Evolutionary conservation across 2,888 invertebrate species (phyloP).

Genomic region (Lithophane leautieri): DNA sequence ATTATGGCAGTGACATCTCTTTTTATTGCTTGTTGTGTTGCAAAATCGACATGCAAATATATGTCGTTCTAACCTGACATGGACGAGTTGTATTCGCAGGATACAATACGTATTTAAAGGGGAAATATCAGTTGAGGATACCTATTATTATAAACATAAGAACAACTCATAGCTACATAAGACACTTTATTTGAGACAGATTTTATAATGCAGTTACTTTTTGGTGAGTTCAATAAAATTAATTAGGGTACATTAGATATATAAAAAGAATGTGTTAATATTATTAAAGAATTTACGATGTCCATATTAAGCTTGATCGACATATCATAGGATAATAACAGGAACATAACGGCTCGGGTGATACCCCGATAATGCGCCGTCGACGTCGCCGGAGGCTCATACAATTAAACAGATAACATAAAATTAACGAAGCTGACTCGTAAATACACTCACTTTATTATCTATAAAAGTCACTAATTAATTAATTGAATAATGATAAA

Average conservation of each 20-base stretch:
- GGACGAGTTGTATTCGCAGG: slow-evolving; percentile 15
- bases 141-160: neutral
- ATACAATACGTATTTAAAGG: slow-evolving; percentile 16
- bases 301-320: slow-evolving; percentile 68
- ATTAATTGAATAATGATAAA: slow-evolving; percentile 90
- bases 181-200: slow-evolving; percentile 1
- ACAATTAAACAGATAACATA: slow-evolving; percentile 88
- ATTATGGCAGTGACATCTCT: slow-evolving; percentile 31
- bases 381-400: slow-evolving; percentile 77
- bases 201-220: neutral
- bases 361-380: slow-evolving; percentile 71
- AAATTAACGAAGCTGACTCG: slow-evolving; percentile 87
- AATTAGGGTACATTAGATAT: slow-evolving; percentile 20
- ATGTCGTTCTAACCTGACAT: slow-evolving; percentile 17
- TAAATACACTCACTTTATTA: slow-evolving; percentile 88
- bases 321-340: slow-evolving; percentile 68
- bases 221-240: slow-evolving; percentile 20
- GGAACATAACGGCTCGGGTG: slow-evolving; percentile 68
- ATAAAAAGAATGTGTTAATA: slow-evolving; percentile 44
- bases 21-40: slow-evolving; percentile 37
- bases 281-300: slow-evolving; percentile 61
- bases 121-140: slow-evolving; percentile 6
- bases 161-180: neutral
- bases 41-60: slow-evolving; percentile 34
- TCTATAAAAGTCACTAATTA: slow-evolving; percentile 89